phyloP scores from a whole-genome alignment of 2,888 invertebrate genomes.

The Drosophila fulvimacula region DNA sequence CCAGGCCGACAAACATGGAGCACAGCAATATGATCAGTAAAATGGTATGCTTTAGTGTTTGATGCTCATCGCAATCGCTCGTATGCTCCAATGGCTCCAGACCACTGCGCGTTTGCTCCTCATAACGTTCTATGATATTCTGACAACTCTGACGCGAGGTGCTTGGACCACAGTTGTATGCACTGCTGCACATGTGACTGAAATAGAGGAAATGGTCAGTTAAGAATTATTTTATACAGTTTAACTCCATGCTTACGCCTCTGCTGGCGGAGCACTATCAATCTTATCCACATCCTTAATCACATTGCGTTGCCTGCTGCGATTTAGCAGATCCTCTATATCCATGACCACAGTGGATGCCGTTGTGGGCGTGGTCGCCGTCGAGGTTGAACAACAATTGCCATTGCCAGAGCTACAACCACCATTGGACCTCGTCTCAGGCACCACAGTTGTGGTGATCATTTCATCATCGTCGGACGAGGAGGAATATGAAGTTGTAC shows the following conservation, averaged over 20 bases:
- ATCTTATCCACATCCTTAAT: slow-evolving; percentile 56
- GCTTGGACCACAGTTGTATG: slow-evolving; percentile 86
- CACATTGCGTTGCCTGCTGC: slow-evolving; percentile 58
- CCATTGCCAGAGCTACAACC: slow-evolving; percentile 78
- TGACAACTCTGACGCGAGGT: slow-evolving; percentile 86
- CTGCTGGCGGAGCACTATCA: slow-evolving; percentile 51
- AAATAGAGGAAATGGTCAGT: background rate
- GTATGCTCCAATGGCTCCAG: slow-evolving; percentile 86
- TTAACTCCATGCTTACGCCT: slow-evolving; percentile 40
- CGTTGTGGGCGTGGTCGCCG: slow-evolving; percentile 70
- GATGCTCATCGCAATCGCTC: slow-evolving; percentile 87
- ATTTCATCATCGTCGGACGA: slow-evolving; percentile 83
- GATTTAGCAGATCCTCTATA: slow-evolving; percentile 87
- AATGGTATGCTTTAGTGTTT: slow-evolving; percentile 92
- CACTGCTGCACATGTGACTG: slow-evolving; percentile 85
- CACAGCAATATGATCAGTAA: slow-evolving; percentile 91
- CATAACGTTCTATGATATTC: slow-evolving; percentile 86
- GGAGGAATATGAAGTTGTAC: slow-evolving; percentile 82
- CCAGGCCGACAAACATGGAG: slow-evolving; percentile 95
- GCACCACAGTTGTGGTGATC: slow-evolving; percentile 61
- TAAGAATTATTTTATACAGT: background rate
- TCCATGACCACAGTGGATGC: slow-evolving; percentile 86
- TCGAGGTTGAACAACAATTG: slow-evolving; percentile 80
- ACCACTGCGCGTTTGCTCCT: slow-evolving; percentile 85
- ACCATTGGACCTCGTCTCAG: slow-evolving; percentile 29